These are phyloP conservation scores for Tragelaphus strepsiceros DNA, from an alignment of 2,113 vertebrate species.

Conservation along the genomic window DNA sequence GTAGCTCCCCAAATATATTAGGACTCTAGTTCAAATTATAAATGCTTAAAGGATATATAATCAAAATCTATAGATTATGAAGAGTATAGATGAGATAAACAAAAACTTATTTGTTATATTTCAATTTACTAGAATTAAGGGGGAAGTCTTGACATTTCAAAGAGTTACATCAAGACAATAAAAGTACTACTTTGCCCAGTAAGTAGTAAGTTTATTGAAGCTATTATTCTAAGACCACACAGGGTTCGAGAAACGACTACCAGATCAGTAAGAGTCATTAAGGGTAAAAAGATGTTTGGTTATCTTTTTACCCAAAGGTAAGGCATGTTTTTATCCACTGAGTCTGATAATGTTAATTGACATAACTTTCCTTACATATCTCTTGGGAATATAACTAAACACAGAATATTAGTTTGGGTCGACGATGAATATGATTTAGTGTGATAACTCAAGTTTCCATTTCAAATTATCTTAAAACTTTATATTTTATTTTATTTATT, in stretches of 20 bases:
- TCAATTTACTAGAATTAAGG: not conserved
- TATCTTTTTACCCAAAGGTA: not conserved
- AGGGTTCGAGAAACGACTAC: not conserved
- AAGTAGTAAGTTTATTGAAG: not conserved
- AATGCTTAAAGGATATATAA: not conserved
- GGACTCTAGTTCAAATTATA: not conserved
- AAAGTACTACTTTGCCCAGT: not conserved
- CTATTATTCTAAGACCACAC: not conserved
- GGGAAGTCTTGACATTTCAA: not conserved
- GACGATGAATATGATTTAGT: not conserved
- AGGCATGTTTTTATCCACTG: not conserved
- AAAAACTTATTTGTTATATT: not conserved
- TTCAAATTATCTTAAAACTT: slow-evolving; percentile 13
- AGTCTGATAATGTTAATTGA: not conserved
- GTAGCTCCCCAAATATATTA: not conserved
- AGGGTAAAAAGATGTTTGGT: not conserved
- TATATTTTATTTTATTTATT: not conserved
- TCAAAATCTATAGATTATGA: not conserved
- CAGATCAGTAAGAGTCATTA: not conserved
- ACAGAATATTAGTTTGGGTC: not conserved
- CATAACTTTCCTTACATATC: not conserved
- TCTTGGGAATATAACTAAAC: not conserved
- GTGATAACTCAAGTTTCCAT: not conserved
- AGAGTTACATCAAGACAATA: not conserved
- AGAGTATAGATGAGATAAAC: not conserved